Evolutionary conservation across 2,888 invertebrate species (phyloP), one percentile per base, ranked within the genome.

Genomic region (Reticulitermes lucifugus): DNA sequence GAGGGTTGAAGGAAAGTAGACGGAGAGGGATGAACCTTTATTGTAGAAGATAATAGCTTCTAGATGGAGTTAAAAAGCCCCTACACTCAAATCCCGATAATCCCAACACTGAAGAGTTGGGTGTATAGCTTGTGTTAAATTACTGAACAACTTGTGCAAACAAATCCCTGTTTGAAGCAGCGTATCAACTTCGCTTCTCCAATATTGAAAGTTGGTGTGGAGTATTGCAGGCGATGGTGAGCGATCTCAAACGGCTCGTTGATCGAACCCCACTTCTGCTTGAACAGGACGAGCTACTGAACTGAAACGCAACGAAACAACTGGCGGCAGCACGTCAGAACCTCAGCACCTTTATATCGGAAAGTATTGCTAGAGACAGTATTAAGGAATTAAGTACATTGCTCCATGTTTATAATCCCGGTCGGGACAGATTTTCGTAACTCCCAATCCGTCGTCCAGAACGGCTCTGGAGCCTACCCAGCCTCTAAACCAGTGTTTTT

Each of bases 31-130:
- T 22, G 77, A 46, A 46, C 60, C 35, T 35, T 60, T 60, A 81
- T 81, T 81, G 60, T 65, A 65, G 35, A 35, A 65, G 81, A 81
- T 81, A 81, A 81, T 81, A 81, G 81, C 22, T 65, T 65, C 22
- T 77, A 46, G 43, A 46, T n/a, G 46, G 46, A 77, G 46, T 77
- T 77, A 77, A 77, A 77, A 46, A 77, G 43, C 77, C 46, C 46
- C 46, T 35, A 18, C 41, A 73, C 73, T 73, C 21, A 35, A 73
- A 73, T 77, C 77, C 77, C 77, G 77, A 77, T 77, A 77, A 77
- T n/a, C 21, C 73, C 18, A 22, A n/a, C 46, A 12, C 22, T 51
- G 35, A 46, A 35, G 46, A 41, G 73, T 25, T 7, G 41, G 46
- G n/a, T n/a, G 7, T 65, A n/a, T 65, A n/a, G 65, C 73, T 73